These are phyloP conservation scores for Pseudopleuronectes americanus DNA, from an alignment of 2,797 vertebrate species.

Conservation along the genomic window DNA sequence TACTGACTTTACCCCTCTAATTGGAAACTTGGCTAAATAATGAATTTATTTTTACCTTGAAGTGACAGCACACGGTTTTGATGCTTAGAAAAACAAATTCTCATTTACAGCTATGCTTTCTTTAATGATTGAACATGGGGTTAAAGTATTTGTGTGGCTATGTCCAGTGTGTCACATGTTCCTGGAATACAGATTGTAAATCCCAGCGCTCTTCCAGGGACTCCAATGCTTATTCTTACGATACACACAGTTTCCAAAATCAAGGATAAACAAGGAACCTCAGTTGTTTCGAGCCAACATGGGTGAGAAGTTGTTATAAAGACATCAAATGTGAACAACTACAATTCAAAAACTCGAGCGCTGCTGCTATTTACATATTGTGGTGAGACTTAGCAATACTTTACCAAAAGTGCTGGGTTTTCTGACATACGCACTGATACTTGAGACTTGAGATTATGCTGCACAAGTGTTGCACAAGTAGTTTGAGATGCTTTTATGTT, in stretches of 20 bases:
- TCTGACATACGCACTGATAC: conserved; percentile 2
- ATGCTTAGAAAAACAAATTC: not conserved
- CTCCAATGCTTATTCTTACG: not conserved
- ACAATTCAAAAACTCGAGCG: not conserved
- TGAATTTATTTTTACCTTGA: too few relatives aligned
- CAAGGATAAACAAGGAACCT: not conserved
- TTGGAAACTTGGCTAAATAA: too few relatives aligned
- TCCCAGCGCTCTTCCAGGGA: not conserved
- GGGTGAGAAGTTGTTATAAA: not conserved
- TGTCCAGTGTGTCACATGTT: not conserved
- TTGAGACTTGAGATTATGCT: conserved; percentile 27
- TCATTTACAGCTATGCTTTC: not conserved
- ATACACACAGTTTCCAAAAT: not conserved
- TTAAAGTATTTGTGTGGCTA: not conserved
- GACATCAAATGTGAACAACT: not conserved
- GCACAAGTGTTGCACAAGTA: conserved; percentile 40
- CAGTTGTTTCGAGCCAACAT: not conserved
- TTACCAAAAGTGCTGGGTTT: conserved; percentile 9
- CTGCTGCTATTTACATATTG: conserved; percentile 13
- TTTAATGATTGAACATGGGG: not conserved
- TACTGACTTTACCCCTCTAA: too few relatives aligned
- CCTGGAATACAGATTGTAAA: not conserved
- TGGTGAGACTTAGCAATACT: conserved; percentile 28
- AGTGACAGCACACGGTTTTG: not conserved
- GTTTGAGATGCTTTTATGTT: conserved; percentile 25